phyloP scores from a whole-genome alignment of 2,113 vertebrate genomes.

The Peromyscus leucopus region DNA sequence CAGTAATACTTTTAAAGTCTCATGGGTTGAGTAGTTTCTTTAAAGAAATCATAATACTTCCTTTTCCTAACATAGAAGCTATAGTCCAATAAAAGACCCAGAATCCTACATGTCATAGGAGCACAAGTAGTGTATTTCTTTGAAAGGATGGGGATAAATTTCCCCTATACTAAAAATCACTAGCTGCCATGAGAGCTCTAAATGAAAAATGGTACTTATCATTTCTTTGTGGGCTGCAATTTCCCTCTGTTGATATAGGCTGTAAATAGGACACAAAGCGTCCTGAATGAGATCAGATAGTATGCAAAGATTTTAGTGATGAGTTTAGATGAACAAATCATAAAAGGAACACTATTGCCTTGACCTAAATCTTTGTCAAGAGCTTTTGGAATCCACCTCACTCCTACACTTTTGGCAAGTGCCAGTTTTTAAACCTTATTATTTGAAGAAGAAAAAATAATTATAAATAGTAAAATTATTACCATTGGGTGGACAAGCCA shows the following conservation, averaged over 20 bases:
- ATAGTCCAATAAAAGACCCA: constrained; percentile 15
- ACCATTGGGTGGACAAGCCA: constrained; percentile 50
- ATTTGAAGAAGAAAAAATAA: constrained; percentile 62
- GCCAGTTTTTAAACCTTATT: constrained; percentile 31
- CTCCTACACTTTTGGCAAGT: constrained; percentile 81
- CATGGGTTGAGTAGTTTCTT: constrained; percentile 44
- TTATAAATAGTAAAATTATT: constrained; percentile 44
- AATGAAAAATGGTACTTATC: constrained; percentile 52
- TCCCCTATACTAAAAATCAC: constrained; percentile 61
- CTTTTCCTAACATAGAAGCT: constrained; percentile 29
- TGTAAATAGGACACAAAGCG: constrained; percentile 70
- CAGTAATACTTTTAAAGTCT: constrained; percentile 39
- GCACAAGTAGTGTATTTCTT: constrained; percentile 46
- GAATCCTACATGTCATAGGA: neutral
- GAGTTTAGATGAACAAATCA: constrained; percentile 86
- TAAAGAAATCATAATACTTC: constrained; percentile 13
- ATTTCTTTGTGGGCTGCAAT: constrained; percentile 67
- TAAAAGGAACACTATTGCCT: constrained; percentile 83
- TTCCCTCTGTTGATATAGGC: constrained; percentile 44
- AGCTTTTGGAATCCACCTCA: constrained; percentile 85
- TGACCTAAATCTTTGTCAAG: constrained; percentile 88
- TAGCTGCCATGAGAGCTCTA: constrained; percentile 3
- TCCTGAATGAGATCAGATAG: constrained; percentile 64
- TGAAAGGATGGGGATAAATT: constrained; percentile 62
- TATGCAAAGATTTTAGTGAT: constrained; percentile 67